Percentiles rank a stretch among this genome's conserved stretches.
These are phyloP conservation scores for Poecilobothrus nobilitatus DNA, from an alignment of 2,888 invertebrate species.

Conservation along the genomic window DNA sequence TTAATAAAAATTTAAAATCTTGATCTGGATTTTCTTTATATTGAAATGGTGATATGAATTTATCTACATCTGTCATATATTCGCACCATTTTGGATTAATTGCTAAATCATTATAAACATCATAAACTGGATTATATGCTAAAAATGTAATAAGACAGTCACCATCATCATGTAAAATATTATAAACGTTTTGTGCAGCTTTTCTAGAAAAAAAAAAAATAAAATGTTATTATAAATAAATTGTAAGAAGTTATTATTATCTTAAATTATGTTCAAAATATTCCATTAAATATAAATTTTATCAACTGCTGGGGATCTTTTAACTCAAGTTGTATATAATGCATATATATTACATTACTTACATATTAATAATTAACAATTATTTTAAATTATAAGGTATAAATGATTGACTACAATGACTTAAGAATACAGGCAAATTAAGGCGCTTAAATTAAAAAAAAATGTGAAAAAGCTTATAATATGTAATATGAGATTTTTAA, in stretches of 20 bases:
- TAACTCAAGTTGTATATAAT: too few species aligned
- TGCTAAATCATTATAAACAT: slow-evolving; percentile 57
- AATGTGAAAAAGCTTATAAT: too few species aligned
- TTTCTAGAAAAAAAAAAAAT: slow-evolving; percentile 44
- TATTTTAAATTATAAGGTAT: too few species aligned
- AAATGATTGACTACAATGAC: too few species aligned
- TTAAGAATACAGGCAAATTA: too few species aligned
- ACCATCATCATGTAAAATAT: slow-evolving; percentile 58
- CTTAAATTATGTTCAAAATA: neutral
- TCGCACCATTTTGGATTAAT: slow-evolving; percentile 50
- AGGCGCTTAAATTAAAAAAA: too few species aligned
- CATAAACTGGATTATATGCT: slow-evolving; percentile 59
- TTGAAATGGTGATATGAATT: slow-evolving; percentile 61
- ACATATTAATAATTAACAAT: too few species aligned
- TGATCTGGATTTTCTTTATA: slow-evolving; percentile 52
- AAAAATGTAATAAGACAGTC: slow-evolving; percentile 61
- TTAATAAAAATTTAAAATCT: slow-evolving; percentile 49
- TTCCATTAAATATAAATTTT: too few species aligned
- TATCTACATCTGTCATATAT: slow-evolving; percentile 57
- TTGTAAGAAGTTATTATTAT: neutral
- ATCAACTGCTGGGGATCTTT: too few species aligned
- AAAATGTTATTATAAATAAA: neutral
- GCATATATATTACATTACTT: too few species aligned
- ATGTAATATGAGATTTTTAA: too few species aligned
- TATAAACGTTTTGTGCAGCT: slow-evolving; percentile 57